Evolutionary conservation across 2,888 invertebrate genomes (phyloP), one percentile per base, ranked within the genome.

Genomic region (Apocheima hispidaria): DNA sequence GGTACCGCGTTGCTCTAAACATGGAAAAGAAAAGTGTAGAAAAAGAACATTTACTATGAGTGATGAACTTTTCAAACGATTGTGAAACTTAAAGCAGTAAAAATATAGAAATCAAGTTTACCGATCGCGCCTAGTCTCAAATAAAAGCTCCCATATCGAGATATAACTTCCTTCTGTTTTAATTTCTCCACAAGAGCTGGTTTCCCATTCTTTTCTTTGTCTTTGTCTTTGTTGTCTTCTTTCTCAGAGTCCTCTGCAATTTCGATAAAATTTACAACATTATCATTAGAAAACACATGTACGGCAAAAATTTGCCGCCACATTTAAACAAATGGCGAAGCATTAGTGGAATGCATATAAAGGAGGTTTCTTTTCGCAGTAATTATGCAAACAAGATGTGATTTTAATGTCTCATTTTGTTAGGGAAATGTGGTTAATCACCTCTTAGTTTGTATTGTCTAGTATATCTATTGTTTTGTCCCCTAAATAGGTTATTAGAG

Each of bases 111-210:
- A 14, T 12, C 41, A 64, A 71, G 68, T 66, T 87, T 89, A 95
- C 96, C 96, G 71, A 96, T 95, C 54, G 97, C 97, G 51, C 97
- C 97, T 36, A 97, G 94, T 71, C 97, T 94, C 53, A 98, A 93
- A 87, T 97, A 98, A 86, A 98, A 97, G 86, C 97, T 97, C 51
- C 97, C 97, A 81, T 97, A 97, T 73, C 96, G 82, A 40, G 92
- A 87, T 71, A 92, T 86, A 64, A 66, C 79, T 70, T 90, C 90
- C 71, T 92, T 92, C 58, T 73, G 77, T 75, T 88, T 91, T 63
- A 73, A 70, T 79, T 83, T 89, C 65, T 87, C 87, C 64, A 61
- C 81, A n/a, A 84, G 84, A 36, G 82, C 80, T 33, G 72, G 71
- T 83, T 85, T 90, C 12, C 74, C 85, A 67, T 78, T 87, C 73